Conservation (phyloP, 2,888 invertebrate species). For the Protodeltote pygarga region DNA sequence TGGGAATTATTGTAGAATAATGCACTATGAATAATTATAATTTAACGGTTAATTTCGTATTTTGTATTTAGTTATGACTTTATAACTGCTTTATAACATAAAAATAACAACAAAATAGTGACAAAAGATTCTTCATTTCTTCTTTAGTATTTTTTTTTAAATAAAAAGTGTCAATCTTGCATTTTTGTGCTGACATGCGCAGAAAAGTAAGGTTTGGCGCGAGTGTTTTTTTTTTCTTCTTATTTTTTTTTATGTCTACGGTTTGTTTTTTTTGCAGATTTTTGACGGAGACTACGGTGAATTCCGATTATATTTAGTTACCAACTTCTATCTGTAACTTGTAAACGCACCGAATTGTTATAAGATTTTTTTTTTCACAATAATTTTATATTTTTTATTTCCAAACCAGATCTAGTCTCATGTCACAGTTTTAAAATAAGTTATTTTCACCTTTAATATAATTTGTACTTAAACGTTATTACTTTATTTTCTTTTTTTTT, state of each 20-base stretch:
- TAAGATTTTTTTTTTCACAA: conserved; percentile 48
- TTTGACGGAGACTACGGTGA: conserved; percentile 64
- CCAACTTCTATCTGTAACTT: conserved; percentile 54
- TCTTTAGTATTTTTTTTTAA: too few species aligned
- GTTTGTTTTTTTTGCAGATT: conserved; percentile 73
- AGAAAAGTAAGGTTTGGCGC: too few species aligned
- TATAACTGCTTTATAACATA: too few species aligned
- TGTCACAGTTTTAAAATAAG: conserved; percentile 85
- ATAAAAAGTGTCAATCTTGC: too few species aligned
- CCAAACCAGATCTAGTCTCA: conserved; percentile 84
- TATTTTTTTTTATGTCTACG: conserved; percentile 38
- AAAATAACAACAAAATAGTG: too few species aligned
- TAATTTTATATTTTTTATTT: conserved; percentile 62
- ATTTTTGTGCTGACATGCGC: too few species aligned
- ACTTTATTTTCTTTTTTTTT: conserved; percentile 42
- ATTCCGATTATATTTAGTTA: conserved; percentile 62
- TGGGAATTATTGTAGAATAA: too few species aligned
- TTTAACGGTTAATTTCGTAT: too few species aligned
- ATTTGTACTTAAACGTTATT: conserved; percentile 49
- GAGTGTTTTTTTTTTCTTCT: background rate
- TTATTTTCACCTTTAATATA: conserved; percentile 63
- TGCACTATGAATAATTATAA: too few species aligned
- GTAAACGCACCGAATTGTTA: conserved; percentile 48
- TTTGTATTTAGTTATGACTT: too few species aligned
- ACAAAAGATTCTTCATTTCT: too few species aligned